Conservation (phyloP, 23 tunicate genomes). For the Ascidia mentula region DNA sequence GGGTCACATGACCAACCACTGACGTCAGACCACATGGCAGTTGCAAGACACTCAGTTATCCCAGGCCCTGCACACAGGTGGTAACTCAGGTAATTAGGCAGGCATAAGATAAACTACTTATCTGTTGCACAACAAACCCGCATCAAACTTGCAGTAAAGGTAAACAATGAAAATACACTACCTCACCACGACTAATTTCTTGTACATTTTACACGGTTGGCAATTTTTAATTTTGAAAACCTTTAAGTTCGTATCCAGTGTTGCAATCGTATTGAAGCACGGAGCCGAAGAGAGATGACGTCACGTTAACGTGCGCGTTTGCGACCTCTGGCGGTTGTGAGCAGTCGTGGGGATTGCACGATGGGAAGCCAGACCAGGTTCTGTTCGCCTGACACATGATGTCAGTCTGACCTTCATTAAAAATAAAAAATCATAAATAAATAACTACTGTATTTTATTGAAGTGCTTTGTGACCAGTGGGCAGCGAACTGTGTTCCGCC, state of each 20-base stretch:
- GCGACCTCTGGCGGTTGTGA: constrained; percentile 43
- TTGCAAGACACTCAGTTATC: constrained; percentile 33
- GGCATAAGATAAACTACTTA: too few relatives aligned
- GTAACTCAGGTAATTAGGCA: too few relatives aligned
- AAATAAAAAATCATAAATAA: neutral
- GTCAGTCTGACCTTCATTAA: neutral
- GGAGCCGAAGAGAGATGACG: constrained; percentile 63
- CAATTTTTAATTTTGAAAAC: too few relatives aligned
- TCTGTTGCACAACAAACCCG: too few relatives aligned
- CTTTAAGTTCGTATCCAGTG: constrained; percentile 43
- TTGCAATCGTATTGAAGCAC: constrained; percentile 43
- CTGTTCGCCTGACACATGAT: constrained; percentile 49
- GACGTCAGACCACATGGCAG: constrained; percentile 64
- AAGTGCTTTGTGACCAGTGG: too few relatives aligned
- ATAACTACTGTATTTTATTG: too few relatives aligned
- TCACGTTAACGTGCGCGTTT: constrained; percentile 26
- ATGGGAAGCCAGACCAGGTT: constrained; percentile 56
- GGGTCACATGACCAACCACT: constrained; percentile 44
- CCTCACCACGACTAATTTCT: too few relatives aligned
- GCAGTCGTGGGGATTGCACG: constrained; percentile 71
- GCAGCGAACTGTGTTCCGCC: too few relatives aligned
- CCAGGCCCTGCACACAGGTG: constrained; percentile 58
- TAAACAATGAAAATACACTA: too few relatives aligned
- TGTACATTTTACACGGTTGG: too few relatives aligned
- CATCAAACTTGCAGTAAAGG: too few relatives aligned